Evolutionary conservation across 2,797 vertebrate species (phyloP).

Genomic region (Schizopygopsis malacanthus): DNA sequence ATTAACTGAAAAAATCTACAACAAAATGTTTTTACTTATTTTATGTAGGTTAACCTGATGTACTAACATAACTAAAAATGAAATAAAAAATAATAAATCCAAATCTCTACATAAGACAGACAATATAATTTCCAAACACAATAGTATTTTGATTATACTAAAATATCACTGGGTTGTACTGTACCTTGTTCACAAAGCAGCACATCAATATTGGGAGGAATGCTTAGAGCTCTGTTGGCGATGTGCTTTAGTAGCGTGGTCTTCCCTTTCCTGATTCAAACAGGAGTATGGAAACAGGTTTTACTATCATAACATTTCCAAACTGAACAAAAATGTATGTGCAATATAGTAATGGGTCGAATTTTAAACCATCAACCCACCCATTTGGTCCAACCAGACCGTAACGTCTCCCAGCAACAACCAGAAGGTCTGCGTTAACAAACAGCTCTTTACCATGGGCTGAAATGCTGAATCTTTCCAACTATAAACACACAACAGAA

Average conservation of each 20-base stretch:
- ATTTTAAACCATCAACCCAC: constrained; percentile 69
- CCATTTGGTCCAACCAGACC: constrained; percentile 96
- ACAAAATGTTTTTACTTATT: not conserved
- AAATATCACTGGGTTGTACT: not conserved
- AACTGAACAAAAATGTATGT: not conserved
- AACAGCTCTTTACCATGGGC: constrained; percentile 95
- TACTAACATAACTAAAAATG: not conserved
- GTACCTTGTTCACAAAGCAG: constrained; percentile 93
- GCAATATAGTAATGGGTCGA: not conserved
- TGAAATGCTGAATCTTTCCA: constrained; percentile 95
- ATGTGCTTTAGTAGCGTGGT: constrained; percentile 95
- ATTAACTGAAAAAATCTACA: not conserved
- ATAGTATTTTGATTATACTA: too few relatives aligned
- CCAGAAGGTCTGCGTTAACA: constrained; percentile 90
- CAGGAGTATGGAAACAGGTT: not conserved
- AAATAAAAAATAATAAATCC: not conserved
- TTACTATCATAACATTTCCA: not conserved
- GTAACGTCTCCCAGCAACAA: constrained; percentile 90
- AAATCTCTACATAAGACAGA: not conserved
- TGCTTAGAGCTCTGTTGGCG: constrained; percentile 89
- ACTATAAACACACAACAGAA: constrained; percentile 66
- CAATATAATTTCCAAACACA: not conserved
- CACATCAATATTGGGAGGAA: constrained; percentile 93
- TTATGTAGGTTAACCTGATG: not conserved
- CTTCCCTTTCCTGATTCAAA: constrained; percentile 86